Evolutionary conservation across 1,140 invertebrate genomes (phyloP).

Genomic region (Pteromalus puparum): DNA sequence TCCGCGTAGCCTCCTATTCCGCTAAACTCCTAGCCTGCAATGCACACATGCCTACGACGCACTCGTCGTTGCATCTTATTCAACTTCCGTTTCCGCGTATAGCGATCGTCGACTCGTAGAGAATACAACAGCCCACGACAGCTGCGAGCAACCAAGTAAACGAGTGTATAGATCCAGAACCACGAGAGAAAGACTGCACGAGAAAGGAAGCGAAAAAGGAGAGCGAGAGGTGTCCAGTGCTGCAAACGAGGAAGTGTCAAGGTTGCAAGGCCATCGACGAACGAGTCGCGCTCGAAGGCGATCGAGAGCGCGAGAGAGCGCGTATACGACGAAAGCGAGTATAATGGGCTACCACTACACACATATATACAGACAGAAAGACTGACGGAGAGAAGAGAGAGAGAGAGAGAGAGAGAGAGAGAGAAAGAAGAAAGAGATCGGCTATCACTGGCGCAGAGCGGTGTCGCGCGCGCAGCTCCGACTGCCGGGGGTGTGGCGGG

Average conservation of each 20-base stretch:
- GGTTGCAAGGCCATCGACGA: conserved; percentile 60
- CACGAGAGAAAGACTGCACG: conserved; percentile 18
- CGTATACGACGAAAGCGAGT: not conserved
- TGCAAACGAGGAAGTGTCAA: conserved; percentile 65
- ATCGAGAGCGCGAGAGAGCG: not conserved
- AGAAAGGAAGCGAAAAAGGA: conserved; percentile 26
- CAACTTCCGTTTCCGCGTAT: not conserved
- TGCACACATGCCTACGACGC: not conserved
- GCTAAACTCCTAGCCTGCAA: too few species aligned
- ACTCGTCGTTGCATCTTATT: not conserved
- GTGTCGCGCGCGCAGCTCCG: not conserved
- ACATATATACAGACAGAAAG: not conserved
- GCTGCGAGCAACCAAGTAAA: too few species aligned
- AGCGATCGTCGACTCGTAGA: not conserved
- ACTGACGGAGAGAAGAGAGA: not conserved
- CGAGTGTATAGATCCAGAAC: not conserved
- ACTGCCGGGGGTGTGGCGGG: conserved; percentile 64
- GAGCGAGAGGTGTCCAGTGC: conserved; percentile 8
- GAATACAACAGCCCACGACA: not conserved
- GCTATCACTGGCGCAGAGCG: not conserved
- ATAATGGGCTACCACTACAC: conserved; percentile 50
- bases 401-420: conserved; percentile 12
- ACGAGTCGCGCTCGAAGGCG: conserved; percentile 29
- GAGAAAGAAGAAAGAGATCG: conserved; percentile 5
- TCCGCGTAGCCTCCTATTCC: not conserved